phyloP scores from a whole-genome alignment of 1,140 invertebrate genomes.

The Venustaconcha ellipsiformis region DNA sequence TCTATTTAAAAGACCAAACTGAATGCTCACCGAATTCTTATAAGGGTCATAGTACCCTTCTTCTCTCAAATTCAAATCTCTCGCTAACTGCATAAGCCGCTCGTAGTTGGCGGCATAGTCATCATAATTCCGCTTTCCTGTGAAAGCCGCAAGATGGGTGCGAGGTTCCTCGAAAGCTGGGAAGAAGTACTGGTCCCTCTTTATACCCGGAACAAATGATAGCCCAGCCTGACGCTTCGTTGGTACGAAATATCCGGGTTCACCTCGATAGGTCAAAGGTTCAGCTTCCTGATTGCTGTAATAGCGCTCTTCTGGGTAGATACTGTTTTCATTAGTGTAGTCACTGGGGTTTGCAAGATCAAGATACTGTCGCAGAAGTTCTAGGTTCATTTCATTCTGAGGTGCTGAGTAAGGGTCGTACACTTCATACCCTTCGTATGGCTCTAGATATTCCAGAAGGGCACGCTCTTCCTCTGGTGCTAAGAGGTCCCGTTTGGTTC shows the following conservation, averaged over 20 bases:
- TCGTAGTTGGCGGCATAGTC: no score
- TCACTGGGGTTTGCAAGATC: no score
- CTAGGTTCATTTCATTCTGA: no score
- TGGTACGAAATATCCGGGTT: slow-evolving; percentile 1
- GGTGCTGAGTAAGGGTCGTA: neutral
- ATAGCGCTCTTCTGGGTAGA: slow-evolving; percentile 8
- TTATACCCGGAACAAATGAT: slow-evolving; percentile 24
- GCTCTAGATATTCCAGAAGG: slow-evolving; percentile 1
- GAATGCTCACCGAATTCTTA: no score
- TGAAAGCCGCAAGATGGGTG: slow-evolving; percentile 10
- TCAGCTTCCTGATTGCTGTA: slow-evolving; percentile 10
- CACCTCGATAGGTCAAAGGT: neutral
- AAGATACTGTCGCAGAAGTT: no score
- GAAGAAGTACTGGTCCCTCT: slow-evolving; percentile 19
- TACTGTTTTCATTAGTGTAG: neutral
- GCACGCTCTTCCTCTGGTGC: neutral
- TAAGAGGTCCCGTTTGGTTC: slow-evolving; percentile 13
- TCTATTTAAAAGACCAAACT: no score
- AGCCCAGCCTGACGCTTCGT: slow-evolving; percentile 21
- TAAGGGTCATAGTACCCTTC: no score
- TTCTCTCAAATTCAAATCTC: no score
- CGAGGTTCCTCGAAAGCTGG: slow-evolving; percentile 21
- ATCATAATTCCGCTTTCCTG: no score
- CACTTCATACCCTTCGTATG: slow-evolving; percentile 1
- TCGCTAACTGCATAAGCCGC: no score